phyloP scores from a whole-genome alignment of 2,113 vertebrate genomes.

The Rutilus rutilus region DNA sequence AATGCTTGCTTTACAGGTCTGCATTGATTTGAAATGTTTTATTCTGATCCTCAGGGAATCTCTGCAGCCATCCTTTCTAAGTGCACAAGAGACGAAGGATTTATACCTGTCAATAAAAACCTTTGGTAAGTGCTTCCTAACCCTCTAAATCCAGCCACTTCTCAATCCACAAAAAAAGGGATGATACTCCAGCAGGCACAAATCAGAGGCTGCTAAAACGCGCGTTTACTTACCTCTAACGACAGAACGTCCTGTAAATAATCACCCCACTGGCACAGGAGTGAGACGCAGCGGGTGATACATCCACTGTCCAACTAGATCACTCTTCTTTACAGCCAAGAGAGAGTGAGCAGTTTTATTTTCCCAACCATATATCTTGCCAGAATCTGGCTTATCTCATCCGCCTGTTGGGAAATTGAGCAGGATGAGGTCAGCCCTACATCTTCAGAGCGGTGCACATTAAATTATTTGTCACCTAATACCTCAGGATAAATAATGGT shows the following conservation, averaged over 20 bases:
- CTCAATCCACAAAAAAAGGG: constrained; percentile 70
- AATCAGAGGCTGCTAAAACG: constrained; percentile 80
- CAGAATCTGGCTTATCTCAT: constrained; percentile 47
- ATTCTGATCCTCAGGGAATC: constrained; percentile 75
- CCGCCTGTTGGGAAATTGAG: constrained; percentile 31
- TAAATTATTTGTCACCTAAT: constrained; percentile 40
- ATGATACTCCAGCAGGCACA: constrained; percentile 76
- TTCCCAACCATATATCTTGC: constrained; percentile 42
- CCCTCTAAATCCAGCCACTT: constrained; percentile 77
- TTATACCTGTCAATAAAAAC: constrained; percentile 81
- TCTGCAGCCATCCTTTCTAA: constrained; percentile 75
- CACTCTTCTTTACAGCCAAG: constrained; percentile 68
- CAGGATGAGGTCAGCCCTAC: constrained; percentile 29
- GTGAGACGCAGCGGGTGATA: constrained; percentile 65
- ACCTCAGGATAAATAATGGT: constrained; percentile 18
- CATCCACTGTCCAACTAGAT: constrained; percentile 65
- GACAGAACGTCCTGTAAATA: constrained; percentile 76
- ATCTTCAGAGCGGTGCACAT: constrained; percentile 20
- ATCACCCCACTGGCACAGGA: constrained; percentile 70
- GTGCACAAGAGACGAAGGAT: constrained; percentile 75
- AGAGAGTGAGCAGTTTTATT: constrained; percentile 62
- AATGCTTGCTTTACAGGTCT: constrained; percentile 69
- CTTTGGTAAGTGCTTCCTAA: constrained; percentile 82
- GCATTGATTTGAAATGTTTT: constrained; percentile 78
- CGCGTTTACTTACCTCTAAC: constrained; percentile 75